Conservation (phyloP, 2,888 invertebrate species). For the Schizotus pectinicornis region DNA sequence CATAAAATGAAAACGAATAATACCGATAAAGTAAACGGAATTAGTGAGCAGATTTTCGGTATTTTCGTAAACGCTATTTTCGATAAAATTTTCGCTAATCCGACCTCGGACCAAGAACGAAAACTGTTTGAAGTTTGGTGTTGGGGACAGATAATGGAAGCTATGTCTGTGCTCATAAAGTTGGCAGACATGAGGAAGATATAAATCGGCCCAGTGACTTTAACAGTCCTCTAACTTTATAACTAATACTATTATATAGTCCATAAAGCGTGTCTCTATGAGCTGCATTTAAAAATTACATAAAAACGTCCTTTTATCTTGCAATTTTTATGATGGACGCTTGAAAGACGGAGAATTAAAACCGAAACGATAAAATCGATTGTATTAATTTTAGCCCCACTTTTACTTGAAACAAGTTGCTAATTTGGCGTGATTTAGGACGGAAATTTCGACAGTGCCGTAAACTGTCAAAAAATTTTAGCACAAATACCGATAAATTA, state of each 20-base stretch:
- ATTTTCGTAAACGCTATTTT: too few relatives aligned
- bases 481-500: slow-evolving; percentile 2
- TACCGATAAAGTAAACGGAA: neutral
- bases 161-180: slow-evolving; percentile 53
- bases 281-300: slow-evolving; percentile 33
- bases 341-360: slow-evolving; percentile 13
- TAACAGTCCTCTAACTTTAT: slow-evolving; percentile 48
- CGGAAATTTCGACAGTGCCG: neutral
- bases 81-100: slow-evolving; percentile 3
- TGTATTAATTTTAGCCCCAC: neutral
- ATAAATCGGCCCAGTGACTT: slow-evolving; percentile 56
- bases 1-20: slow-evolving; percentile 7
- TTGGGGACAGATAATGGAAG: slow-evolving; percentile 42
- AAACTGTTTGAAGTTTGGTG: slow-evolving; percentile 42
- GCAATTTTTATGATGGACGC: slow-evolving; percentile 23
- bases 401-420: slow-evolving; percentile 7
- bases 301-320: slow-evolving; percentile 38
- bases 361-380: slow-evolving; percentile 8
- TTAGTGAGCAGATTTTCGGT: slow-evolving; percentile 1
- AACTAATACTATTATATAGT: slow-evolving; percentile 47
- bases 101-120: neutral
- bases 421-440: neutral
- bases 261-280: slow-evolving; percentile 42
- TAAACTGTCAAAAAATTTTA: slow-evolving; percentile 4
- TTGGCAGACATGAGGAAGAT: slow-evolving; percentile 53